Conservation (phyloP, 2,888 invertebrate genomes). For the Cosmorhoe ocellata region DNA sequence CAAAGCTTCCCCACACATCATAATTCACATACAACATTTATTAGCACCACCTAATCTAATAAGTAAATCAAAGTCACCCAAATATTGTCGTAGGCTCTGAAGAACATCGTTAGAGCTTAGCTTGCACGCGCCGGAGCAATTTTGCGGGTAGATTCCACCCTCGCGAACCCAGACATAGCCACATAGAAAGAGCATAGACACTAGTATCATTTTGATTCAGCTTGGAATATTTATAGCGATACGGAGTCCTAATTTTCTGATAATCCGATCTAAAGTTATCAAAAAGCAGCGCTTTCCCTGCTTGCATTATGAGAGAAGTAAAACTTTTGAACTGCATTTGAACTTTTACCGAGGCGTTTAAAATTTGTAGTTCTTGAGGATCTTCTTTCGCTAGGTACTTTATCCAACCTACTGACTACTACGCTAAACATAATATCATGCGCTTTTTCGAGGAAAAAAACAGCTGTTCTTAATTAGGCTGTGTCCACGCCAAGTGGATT, state of each 20-base stretch:
- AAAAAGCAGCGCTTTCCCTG: too few relatives aligned
- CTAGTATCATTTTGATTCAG: not conserved
- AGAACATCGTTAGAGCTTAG: slow-evolving; percentile 69
- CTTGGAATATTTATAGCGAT: too few relatives aligned
- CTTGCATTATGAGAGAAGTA: too few relatives aligned
- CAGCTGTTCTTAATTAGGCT: slow-evolving; percentile 24
- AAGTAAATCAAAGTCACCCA: slow-evolving; percentile 73
- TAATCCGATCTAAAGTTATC: too few relatives aligned
- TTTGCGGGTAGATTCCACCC: slow-evolving; percentile 62
- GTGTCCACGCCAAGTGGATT: slow-evolving; percentile 46
- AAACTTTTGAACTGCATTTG: too few relatives aligned
- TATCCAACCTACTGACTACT: too few relatives aligned
- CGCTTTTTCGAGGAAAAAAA: too few relatives aligned
- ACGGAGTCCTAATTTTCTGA: too few relatives aligned
- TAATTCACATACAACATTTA: slow-evolving; percentile 32
- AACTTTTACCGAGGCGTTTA: too few relatives aligned
- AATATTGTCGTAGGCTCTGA: slow-evolving; percentile 63
- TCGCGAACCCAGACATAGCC: slow-evolving; percentile 29
- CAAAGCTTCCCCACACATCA: slow-evolving; percentile 17
- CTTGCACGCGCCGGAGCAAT: slow-evolving; percentile 68
- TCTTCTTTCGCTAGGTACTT: too few relatives aligned
- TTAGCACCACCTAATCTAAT: slow-evolving; percentile 52
- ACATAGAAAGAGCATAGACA: not conserved
- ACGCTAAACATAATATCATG: too few relatives aligned
- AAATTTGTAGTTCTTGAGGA: too few relatives aligned